A percentile compares a stretch with the other conserved stretches of the same genome.
Conservation (phyloP, 1,140 invertebrate genomes). For the Leptinotarsa undecemlineata region DNA sequence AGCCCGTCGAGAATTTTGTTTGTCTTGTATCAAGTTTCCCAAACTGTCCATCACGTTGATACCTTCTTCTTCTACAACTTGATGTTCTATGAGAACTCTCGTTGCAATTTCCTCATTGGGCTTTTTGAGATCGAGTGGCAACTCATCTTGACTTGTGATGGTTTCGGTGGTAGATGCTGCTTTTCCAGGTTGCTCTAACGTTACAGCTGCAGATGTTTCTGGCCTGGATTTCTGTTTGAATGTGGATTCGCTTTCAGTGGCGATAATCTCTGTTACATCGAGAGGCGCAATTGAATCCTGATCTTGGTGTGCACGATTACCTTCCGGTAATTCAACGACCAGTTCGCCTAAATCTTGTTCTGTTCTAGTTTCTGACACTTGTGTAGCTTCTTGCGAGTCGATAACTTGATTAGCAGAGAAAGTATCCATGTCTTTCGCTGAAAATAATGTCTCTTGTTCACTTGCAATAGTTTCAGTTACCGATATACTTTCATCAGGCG, state of each 20-base stretch:
- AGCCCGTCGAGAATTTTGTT: slow-evolving; percentile 34
- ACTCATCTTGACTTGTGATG: slow-evolving; percentile 32
- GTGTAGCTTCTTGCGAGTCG: slow-evolving; percentile 33
- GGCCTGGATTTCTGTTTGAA: slow-evolving; percentile 20
- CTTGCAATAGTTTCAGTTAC: slow-evolving; percentile 53
- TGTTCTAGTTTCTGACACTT: slow-evolving; percentile 43
- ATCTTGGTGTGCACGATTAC: slow-evolving; percentile 44
- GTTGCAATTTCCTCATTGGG: slow-evolving; percentile 28
- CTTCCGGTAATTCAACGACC: slow-evolving; percentile 38
- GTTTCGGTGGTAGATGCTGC: slow-evolving; percentile 34
- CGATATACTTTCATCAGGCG: slow-evolving; percentile 51
- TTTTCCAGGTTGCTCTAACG: slow-evolving; percentile 37
- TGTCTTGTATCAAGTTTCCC: slow-evolving; percentile 33
- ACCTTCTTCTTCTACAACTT: slow-evolving; percentile 39
- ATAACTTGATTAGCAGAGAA: slow-evolving; percentile 31
- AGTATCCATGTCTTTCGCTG: slow-evolving; percentile 20
- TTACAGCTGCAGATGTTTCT: slow-evolving; percentile 30
- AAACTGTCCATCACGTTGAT: slow-evolving; percentile 38
- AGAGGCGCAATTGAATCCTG: slow-evolving; percentile 43
- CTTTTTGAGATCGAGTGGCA: slow-evolving; percentile 24
- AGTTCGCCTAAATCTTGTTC: slow-evolving; percentile 44
- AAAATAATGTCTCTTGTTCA: slow-evolving; percentile 56
- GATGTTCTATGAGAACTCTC: slow-evolving; percentile 47
- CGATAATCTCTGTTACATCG: slow-evolving; percentile 31
- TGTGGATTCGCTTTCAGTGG: slow-evolving; percentile 31